Base-by-base conservation (phyloP, 2,113 vertebrate species). In the Cathartes aura region DNA sequence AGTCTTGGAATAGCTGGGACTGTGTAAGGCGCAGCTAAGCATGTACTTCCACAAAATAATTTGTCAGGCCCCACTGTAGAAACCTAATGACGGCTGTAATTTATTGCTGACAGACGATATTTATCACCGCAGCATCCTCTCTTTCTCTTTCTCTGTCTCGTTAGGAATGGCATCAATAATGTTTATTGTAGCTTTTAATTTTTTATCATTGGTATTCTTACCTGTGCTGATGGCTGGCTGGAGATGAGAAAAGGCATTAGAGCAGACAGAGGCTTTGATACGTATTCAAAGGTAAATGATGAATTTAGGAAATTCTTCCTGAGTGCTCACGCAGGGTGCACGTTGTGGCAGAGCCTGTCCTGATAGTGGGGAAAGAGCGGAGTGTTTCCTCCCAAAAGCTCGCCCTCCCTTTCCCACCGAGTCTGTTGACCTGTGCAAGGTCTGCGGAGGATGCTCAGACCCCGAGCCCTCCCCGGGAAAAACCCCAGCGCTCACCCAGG, bases 171-270 rank as follows among this genome's bases (percentile, higher is more conserved):
- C 97, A 97, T 97, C 97, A 97, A 96, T 98, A 98, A 98, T 92
- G 95, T 97, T 97, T 97, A 98, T 97, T 93, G 95, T 84, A 87
- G 97, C 95, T 97, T 98, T 97, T 98, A 98, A 96, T 97, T 97
- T 97, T 97, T 97, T 96, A 97, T 95, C 29, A 3, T 91, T 95
- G 91, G 64, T 97, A 80, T 97, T 94, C 94, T 89, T 93, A 97
- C 97, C 95, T 97, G 82, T 50, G 76, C 89, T 66, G 84, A 26
- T 42, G 93, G 87, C 76, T 91, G 82, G 83, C 90, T 94, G 88
- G 62, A 91, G 90, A 96, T n/a, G 72, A 90, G 60, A 34, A 45
- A 74, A 93, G 45, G 94, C 87, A 60, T 87, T 68, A 91, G 73
- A 90, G 91, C 58, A 92, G 82, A 82, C 47, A 62, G 66, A 71